Evolutionary conservation across 2,797 vertebrate species (phyloP), one percentile per base, ranked within the genome.

Genomic region (Lindbergichthys nudifrons): DNA sequence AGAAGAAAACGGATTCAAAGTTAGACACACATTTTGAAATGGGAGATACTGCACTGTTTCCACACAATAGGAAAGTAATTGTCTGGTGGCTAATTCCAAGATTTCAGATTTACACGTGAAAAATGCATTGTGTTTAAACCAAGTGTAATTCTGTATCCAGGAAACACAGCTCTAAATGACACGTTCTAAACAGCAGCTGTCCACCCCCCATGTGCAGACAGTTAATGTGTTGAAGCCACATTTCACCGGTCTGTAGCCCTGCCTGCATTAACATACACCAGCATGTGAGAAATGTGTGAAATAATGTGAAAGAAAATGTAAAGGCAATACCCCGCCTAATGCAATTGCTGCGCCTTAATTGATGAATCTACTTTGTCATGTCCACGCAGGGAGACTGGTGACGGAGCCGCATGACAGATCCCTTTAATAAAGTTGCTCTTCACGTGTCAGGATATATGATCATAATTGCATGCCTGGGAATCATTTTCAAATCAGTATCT

Each of bases 381-480:
- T 91, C 88, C 83, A 81, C 14, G 67, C 84, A 52, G 87, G 80
- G 82, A 88, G 81, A 90, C 75, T 72, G 79, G 71, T 45, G 63
- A 83, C 80, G 79, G 75, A 86, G 83, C 73, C 66, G 26, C 85
- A 69, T 93, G 94, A 95, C 88, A 92, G 90, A 93, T 92, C 84
- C 90, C 84, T 93, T 93, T 92, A 93, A 94, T 93, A 93, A 94
- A 92, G 81, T 85, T 86, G 79, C 72, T 79, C 84, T 84, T 91
- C 86, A 87, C 51, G 48, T 80, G 82, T 88, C 87, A 83, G 73
- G 81, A 89, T 87, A 86, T 87, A 89, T 79, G 87, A 84, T 84
- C 77, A 83, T 89, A 90, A 92, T 88, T 89, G 80, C 77, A 83
- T 85, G 79, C 77, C 74, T 51, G 68, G 70, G 78, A 88, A 84